Evolutionary conservation across 2,113 vertebrate genomes (phyloP).

Genomic region (Melanostigma gelatinosum): DNA sequence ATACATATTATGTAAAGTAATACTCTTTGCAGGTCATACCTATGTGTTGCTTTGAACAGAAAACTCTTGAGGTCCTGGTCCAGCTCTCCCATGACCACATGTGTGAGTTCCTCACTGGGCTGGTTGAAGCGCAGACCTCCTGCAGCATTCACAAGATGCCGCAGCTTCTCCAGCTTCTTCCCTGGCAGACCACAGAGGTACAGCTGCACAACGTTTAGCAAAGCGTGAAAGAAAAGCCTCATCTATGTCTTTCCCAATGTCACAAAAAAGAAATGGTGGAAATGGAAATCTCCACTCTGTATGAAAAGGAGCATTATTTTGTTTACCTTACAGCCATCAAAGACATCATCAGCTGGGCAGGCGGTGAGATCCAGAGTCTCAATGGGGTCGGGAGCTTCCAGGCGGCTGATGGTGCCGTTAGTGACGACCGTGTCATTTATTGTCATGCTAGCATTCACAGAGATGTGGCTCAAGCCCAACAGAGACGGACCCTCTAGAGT

Average conservation of each 20-base stretch:
- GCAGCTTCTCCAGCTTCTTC: conserved; percentile 92
- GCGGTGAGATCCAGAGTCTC: conserved; percentile 89
- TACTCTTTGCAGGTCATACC: conserved; percentile 75
- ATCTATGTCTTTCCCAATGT: background rate
- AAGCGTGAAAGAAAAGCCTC: background rate
- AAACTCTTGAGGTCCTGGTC: conserved; percentile 89
- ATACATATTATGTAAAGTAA: background rate
- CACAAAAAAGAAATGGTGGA: background rate
- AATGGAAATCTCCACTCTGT: background rate
- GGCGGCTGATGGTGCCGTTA: conserved; percentile 80
- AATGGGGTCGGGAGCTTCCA: conserved; percentile 86
- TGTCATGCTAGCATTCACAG: conserved; percentile 86
- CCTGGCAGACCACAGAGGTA: conserved; percentile 91
- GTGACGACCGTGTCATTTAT: conserved; percentile 88
- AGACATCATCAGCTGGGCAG: conserved; percentile 89
- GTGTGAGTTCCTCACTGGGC: conserved; percentile 93
- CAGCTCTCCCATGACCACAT: conserved; percentile 91
- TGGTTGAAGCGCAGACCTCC: conserved; percentile 96
- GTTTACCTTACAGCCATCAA: conserved; percentile 95
- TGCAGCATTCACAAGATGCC: conserved; percentile 89
- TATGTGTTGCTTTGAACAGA: conserved; percentile 87
- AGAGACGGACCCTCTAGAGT: conserved; percentile 78
- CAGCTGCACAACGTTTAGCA: conserved; percentile 81
- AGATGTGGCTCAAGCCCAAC: conserved; percentile 94
- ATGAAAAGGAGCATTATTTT: background rate